These are phyloP conservation scores for Alcis repandata DNA, from an alignment of 2,888 invertebrate genomes.

Conservation along the genomic window DNA sequence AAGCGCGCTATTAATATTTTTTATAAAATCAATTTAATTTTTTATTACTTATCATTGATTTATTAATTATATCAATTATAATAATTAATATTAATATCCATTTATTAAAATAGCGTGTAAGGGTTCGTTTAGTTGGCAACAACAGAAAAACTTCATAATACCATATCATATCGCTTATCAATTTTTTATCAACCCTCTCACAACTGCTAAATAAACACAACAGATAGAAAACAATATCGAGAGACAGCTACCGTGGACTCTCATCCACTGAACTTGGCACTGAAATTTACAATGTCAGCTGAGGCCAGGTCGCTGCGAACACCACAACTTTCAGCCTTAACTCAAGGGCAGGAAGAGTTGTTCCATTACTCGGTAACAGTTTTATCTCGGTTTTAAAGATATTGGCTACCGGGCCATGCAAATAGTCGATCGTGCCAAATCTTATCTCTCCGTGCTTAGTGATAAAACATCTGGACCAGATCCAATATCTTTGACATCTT, in stretches of 20 bases:
- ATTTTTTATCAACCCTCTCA: constrained; percentile 9
- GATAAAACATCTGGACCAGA: constrained; percentile 63
- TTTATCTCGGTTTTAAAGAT: constrained; percentile 48
- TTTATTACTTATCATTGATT: too few relatives aligned
- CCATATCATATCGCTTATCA: constrained; percentile 7
- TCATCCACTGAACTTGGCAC: constrained; percentile 60
- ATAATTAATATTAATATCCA: neutral
- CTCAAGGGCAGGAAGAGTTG: constrained; percentile 42
- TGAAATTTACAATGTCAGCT: constrained; percentile 27
- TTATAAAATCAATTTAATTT: too few relatives aligned
- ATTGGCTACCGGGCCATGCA: constrained; percentile 54
- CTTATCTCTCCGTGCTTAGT: constrained; percentile 60
- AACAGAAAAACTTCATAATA: neutral
- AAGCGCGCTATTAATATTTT: too few relatives aligned
- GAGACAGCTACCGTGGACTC: constrained; percentile 53
- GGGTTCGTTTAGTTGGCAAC: neutral
- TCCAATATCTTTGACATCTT: constrained; percentile 62
- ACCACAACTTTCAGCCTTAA: constrained; percentile 51
- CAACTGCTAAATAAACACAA: constrained; percentile 39
- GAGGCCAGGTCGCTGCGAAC: neutral
- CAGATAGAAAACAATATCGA: constrained; percentile 32
- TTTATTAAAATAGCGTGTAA: neutral
- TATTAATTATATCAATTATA: too few relatives aligned
- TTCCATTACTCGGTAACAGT: constrained; percentile 34
- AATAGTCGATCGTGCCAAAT: constrained; percentile 65